phyloP scores from a whole-genome alignment of 1,140 invertebrate genomes.

The Pogonus chalceus region DNA sequence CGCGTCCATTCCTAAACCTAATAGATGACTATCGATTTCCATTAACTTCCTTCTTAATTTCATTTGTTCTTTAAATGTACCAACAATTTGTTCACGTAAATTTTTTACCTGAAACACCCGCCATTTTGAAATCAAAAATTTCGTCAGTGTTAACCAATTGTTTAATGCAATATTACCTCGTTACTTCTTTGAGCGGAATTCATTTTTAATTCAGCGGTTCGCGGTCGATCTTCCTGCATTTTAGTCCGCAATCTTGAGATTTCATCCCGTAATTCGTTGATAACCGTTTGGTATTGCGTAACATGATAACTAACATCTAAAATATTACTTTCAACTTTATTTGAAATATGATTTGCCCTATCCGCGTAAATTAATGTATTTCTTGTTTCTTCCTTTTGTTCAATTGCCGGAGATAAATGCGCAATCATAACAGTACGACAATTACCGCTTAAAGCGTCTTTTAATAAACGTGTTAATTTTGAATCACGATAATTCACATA shows the following conservation, averaged over 20 bases:
- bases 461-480: slow-evolving; percentile 76
- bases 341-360: slow-evolving; percentile 81
- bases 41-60: slow-evolving; percentile 69
- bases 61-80: slow-evolving; percentile 86
- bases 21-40: slow-evolving; percentile 74
- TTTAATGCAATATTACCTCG: no score
- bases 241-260: slow-evolving; percentile 71
- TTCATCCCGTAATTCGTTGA: slow-evolving; percentile 73
- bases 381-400: slow-evolving; percentile 73
- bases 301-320: slow-evolving; percentile 74
- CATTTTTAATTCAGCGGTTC: slow-evolving; percentile 32
- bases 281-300: slow-evolving; percentile 71
- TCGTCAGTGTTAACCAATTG: neutral
- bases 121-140: slow-evolving; percentile 37
- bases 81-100: slow-evolving; percentile 71
- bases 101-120: slow-evolving; percentile 61
- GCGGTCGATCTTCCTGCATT: slow-evolving; percentile 59
- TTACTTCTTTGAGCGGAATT: slow-evolving; percentile 19
- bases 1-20: slow-evolving; percentile 73
- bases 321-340: slow-evolving; percentile 65
- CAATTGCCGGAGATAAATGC: slow-evolving; percentile 74
- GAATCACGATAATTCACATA: slow-evolving; percentile 95
- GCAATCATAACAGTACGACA: slow-evolving; percentile 92
- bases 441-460: slow-evolving; percentile 83
- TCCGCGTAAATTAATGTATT: slow-evolving; percentile 92